Conservation (phyloP, 2,797 vertebrate genomes). For the Eremophila alpestris region DNA sequence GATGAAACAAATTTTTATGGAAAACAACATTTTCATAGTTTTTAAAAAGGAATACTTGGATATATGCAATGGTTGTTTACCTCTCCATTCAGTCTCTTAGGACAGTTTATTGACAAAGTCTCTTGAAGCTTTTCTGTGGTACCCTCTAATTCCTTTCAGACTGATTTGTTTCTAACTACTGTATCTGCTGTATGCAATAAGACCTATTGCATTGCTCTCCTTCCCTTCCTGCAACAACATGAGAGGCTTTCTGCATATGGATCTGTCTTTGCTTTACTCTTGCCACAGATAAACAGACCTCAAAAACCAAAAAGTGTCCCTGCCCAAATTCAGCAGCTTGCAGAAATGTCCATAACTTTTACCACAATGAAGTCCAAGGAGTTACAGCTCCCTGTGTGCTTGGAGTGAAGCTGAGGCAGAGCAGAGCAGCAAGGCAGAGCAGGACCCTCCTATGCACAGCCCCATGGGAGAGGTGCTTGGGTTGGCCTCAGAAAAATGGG, state of each 20-base stretch:
- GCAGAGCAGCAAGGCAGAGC: not conserved
- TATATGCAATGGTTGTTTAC: not conserved
- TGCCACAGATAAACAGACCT: not conserved
- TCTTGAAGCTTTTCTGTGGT: not conserved
- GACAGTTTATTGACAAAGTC: not conserved
- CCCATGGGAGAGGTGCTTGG: not conserved
- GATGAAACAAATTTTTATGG: not conserved
- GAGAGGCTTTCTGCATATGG: not conserved
- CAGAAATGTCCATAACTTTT: not conserved
- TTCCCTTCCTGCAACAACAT: not conserved
- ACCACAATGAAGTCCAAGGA: not conserved
- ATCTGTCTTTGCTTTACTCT: not conserved
- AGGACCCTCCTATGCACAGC: not conserved
- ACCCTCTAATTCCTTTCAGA: not conserved
- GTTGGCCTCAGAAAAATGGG: not conserved
- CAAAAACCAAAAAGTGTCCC: not conserved
- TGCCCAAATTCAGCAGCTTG: not conserved
- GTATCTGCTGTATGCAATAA: not conserved
- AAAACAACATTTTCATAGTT: not conserved
- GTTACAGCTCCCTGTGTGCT: fast-evolving
- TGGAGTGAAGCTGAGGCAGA: not conserved
- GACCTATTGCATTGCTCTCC: not conserved
- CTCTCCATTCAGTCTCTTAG: not conserved
- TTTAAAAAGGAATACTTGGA: not conserved
- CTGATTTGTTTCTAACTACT: not conserved